These are phyloP conservation scores for Enteromius mattozi DNA, from an alignment of 2,797 vertebrate species.

Conservation along the genomic window DNA sequence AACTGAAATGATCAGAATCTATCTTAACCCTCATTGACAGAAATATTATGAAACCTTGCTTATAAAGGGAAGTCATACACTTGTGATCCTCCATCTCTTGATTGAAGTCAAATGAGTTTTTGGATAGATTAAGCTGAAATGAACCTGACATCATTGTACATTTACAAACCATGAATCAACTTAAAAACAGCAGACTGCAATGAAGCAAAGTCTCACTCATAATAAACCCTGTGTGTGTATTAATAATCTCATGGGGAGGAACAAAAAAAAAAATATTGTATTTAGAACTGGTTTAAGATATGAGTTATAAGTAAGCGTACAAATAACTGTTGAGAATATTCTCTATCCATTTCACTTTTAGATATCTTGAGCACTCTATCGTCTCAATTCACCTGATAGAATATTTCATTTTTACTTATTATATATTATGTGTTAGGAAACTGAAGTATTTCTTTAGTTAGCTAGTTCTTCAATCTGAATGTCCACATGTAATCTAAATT, in stretches of 20 bases:
- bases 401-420: background rate
- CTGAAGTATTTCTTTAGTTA: background rate
- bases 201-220: background rate
- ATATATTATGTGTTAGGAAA: background rate
- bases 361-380: background rate
- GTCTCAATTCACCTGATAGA: background rate
- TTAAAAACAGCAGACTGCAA: background rate
- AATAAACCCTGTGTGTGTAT: background rate
- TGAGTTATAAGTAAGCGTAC: background rate
- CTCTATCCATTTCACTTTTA: background rate
- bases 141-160: slow-evolving; percentile 62
- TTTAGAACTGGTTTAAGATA: background rate
- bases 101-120: slow-evolving; percentile 79
- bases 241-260: background rate
- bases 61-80: slow-evolving; percentile 79
- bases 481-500: background rate
- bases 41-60: slow-evolving; percentile 65
- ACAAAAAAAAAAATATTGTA: too few species aligned
- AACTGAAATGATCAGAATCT: slow-evolving; percentile 54
- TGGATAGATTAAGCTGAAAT: slow-evolving; percentile 73
- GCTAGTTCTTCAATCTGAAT: background rate
- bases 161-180: slow-evolving; percentile 4
- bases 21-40: slow-evolving; percentile 64
- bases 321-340: background rate
- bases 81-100: slow-evolving; percentile 79